phyloP scores from a whole-genome alignment of 1,140 invertebrate genomes.

The Leptinotarsa texana region DNA sequence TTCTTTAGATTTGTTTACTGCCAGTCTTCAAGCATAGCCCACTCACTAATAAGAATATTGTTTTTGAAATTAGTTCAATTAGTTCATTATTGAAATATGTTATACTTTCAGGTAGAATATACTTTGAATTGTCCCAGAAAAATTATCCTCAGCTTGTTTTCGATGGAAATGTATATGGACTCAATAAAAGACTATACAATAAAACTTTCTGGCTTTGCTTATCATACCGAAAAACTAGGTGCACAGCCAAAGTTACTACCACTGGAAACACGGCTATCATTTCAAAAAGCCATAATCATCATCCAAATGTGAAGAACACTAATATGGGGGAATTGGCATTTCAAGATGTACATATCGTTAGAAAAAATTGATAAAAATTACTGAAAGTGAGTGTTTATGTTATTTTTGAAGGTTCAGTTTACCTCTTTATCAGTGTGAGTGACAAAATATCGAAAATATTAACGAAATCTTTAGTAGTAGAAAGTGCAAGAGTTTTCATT shows the following conservation, averaged over 20 bases:
- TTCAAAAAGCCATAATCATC: conserved; percentile 20
- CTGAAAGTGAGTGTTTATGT: too few species aligned
- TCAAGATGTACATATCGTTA: neutral
- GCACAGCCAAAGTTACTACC: conserved; percentile 26
- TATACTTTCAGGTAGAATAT: conserved; percentile 15
- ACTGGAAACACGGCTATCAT: conserved; percentile 15
- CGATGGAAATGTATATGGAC: conserved; percentile 18
- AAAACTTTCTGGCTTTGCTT: conserved; percentile 31
- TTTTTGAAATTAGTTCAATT: too few species aligned
- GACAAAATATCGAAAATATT: too few species aligned
- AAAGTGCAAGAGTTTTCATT: too few species aligned
- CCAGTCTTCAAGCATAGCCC: too few species aligned
- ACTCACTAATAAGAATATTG: too few species aligned
- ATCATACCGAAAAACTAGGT: conserved; percentile 14
- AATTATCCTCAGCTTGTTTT: conserved; percentile 23
- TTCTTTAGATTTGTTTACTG: too few species aligned
- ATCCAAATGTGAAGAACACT: too few species aligned
- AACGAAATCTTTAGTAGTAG: too few species aligned
- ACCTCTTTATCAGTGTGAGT: too few species aligned
- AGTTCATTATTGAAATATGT: neutral
- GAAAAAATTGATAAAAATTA: neutral
- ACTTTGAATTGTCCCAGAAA: conserved; percentile 1
- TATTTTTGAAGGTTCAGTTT: too few species aligned
- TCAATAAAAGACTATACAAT: conserved; percentile 20
- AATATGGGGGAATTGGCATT: neutral